phyloP scores from a whole-genome alignment of 2,113 vertebrate species.

The Lamprotornis superbus region DNA sequence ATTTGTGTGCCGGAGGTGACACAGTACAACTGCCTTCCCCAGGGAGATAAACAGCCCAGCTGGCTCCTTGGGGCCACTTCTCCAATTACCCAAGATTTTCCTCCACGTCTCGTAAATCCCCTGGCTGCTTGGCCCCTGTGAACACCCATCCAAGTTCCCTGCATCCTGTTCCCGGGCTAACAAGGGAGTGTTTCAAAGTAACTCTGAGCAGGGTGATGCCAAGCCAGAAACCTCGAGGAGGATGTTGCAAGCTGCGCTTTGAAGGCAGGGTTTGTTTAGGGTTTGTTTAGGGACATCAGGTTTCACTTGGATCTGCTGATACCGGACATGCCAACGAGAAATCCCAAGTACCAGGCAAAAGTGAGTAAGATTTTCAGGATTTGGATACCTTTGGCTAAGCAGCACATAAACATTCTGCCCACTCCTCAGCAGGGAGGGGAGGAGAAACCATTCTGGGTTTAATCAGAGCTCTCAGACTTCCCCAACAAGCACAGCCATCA shows the following conservation, averaged over 20 bases:
- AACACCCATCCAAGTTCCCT: not conserved
- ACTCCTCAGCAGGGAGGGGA: not conserved
- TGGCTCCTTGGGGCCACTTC: conserved; percentile 31
- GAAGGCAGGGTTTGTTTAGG: conserved; percentile 7
- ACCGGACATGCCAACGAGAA: not conserved
- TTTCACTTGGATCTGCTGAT: not conserved
- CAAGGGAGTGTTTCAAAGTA: conserved; percentile 58
- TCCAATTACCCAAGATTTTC: conserved; percentile 68
- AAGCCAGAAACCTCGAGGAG: not conserved
- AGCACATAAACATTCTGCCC: not conserved
- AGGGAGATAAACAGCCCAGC: conserved; percentile 19
- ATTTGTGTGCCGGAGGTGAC: not conserved
- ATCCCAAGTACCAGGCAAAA: not conserved
- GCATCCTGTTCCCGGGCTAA: conserved; percentile 15
- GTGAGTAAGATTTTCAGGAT: not conserved
- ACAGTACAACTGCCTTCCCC: not conserved
- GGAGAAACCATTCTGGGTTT: not conserved
- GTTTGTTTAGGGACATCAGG: conserved; percentile 4
- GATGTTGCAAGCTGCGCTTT: not conserved
- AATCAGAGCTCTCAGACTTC: not conserved
- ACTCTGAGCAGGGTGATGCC: not conserved
- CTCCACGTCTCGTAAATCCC: conserved; percentile 64
- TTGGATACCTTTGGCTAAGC: not conserved
- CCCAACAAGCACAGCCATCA: not conserved
- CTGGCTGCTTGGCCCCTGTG: conserved; percentile 14